Evolutionary conservation across 2,797 vertebrate species (phyloP).

Genomic region (Lycodopsis pacificus): DNA sequence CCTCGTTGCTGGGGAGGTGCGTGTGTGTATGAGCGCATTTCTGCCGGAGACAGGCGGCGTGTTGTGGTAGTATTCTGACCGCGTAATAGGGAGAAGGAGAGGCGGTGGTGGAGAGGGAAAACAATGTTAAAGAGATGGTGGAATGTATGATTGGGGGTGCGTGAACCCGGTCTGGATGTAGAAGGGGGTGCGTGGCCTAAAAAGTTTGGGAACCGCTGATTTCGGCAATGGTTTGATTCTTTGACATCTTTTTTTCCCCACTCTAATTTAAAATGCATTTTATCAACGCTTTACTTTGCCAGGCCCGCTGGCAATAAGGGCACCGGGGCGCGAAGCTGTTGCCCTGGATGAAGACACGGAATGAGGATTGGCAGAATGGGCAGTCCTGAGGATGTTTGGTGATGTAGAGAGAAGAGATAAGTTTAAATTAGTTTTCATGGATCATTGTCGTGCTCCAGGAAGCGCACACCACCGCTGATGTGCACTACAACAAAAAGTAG

Average conservation of each 20-base stretch:
- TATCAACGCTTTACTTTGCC: neutral
- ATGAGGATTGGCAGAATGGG: slow-evolving; percentile 18
- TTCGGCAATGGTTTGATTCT: neutral
- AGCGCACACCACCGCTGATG: slow-evolving; percentile 11
- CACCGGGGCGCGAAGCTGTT: neutral
- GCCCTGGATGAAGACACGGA: slow-evolving; percentile 16
- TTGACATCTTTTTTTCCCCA: neutral
- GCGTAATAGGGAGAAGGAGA: too few species aligned
- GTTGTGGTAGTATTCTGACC: too few species aligned
- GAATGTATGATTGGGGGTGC: too few species aligned
- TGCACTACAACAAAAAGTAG: slow-evolving; percentile 7
- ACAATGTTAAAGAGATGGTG: too few species aligned
- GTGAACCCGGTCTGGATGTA: too few species aligned
- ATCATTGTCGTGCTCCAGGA: slow-evolving; percentile 29
- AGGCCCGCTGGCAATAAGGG: neutral
- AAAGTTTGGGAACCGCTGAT: too few species aligned
- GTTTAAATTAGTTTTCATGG: slow-evolving; percentile 45
- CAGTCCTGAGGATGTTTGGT: slow-evolving; percentile 28
- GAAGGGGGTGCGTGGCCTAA: too few species aligned
- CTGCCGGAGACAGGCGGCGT: too few species aligned
- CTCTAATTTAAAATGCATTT: slow-evolving; percentile 14
- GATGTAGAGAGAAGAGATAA: slow-evolving; percentile 28
- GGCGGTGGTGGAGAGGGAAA: too few species aligned
- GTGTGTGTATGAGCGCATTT: too few species aligned
- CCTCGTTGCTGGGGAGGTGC: too few species aligned